These are phyloP conservation scores for Melanotaenia boesemani DNA, from an alignment of 2,797 vertebrate species.

Conservation along the genomic window DNA sequence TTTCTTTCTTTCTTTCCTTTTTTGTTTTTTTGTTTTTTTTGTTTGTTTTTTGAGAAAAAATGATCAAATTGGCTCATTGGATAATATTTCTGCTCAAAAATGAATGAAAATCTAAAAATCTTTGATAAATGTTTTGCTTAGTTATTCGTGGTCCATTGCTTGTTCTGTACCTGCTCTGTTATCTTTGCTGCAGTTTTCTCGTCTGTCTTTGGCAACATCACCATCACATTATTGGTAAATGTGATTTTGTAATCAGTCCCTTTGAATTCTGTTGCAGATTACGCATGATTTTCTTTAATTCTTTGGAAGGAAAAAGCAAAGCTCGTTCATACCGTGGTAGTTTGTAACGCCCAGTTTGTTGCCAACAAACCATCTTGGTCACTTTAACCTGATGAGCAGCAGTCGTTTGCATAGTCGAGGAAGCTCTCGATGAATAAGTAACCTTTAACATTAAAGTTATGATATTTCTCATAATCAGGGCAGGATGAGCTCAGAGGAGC, in stretches of 20 bases:
- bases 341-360: slow-evolving; percentile 41
- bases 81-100: slow-evolving; percentile 39
- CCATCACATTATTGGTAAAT: slow-evolving; percentile 41
- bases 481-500: slow-evolving; percentile 17
- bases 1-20: slow-evolving; percentile 45
- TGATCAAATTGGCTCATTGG: slow-evolving; percentile 54
- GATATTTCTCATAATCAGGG: slow-evolving; percentile 34
- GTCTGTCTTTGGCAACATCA: slow-evolving; percentile 32
- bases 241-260: slow-evolving; percentile 48
- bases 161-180: slow-evolving; percentile 64
- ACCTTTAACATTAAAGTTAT: slow-evolving; percentile 15
- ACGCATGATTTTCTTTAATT: slow-evolving; percentile 26
- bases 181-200: slow-evolving; percentile 49
- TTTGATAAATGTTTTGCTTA: slow-evolving; percentile 83
- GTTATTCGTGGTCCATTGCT: slow-evolving; percentile 51
- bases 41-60: slow-evolving; percentile 6
- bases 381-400: slow-evolving; percentile 54
- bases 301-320: slow-evolving; percentile 26
- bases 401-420: slow-evolving; percentile 51
- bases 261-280: slow-evolving; percentile 34
- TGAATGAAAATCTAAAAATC: slow-evolving; percentile 67
- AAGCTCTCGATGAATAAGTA: slow-evolving; percentile 21
- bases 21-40: not conserved
- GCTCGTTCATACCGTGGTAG: slow-evolving; percentile 30
- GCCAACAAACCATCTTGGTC: slow-evolving; percentile 58